Evolutionary conservation across 2,113 vertebrate genomes (phyloP).

Genomic region (Tyrannus savana): DNA sequence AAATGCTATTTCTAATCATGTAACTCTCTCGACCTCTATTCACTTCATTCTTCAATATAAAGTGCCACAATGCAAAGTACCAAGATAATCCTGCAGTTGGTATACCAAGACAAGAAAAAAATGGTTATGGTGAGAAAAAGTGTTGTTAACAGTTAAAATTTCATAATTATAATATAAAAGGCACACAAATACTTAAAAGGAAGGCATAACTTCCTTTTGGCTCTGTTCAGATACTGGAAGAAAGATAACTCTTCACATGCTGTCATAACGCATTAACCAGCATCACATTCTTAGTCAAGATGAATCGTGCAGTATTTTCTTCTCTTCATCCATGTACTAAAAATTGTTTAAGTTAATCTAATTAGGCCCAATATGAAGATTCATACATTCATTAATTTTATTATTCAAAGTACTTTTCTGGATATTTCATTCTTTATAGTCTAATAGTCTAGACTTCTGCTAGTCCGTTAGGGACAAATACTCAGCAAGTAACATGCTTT

Average conservation of each 20-base stretch:
- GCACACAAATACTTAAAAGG: background rate
- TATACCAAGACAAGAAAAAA: background rate
- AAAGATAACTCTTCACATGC: background rate
- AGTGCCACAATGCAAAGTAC: background rate
- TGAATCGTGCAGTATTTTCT: background rate
- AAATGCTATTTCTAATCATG: background rate
- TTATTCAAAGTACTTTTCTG: background rate
- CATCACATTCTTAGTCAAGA: background rate
- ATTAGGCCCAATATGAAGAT: background rate
- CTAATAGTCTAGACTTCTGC: background rate
- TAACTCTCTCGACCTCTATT: background rate
- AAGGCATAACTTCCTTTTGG: constrained; percentile 22
- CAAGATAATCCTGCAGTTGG: background rate
- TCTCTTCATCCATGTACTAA: background rate
- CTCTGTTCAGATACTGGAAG: background rate
- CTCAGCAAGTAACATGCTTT: background rate
- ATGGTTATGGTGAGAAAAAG: background rate
- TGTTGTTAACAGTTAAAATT: background rate
- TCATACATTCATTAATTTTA: background rate
- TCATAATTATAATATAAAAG: background rate
- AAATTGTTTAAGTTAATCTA: background rate
- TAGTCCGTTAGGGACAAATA: background rate
- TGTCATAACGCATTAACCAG: background rate
- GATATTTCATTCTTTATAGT: background rate
- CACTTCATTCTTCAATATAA: background rate